These are phyloP conservation scores for Geopemphigus sp. DNA, from an alignment of 1,140 invertebrate species.

Conservation along the genomic window DNA sequence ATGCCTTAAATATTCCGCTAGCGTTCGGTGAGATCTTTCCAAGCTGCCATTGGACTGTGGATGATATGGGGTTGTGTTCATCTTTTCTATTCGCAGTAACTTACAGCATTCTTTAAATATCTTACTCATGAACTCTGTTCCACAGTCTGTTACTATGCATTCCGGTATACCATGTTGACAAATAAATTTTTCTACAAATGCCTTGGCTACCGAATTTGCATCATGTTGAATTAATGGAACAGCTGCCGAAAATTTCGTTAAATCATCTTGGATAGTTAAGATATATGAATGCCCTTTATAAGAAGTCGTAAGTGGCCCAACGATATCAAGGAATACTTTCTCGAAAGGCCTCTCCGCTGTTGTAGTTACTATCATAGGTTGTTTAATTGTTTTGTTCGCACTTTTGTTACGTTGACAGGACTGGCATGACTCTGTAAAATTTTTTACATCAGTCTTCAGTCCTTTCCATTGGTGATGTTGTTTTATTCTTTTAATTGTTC, in stretches of 20 bases:
- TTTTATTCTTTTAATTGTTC: constrained; percentile 6
- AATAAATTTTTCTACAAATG: not conserved
- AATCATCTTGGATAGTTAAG: constrained; percentile 8
- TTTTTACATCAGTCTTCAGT: not conserved
- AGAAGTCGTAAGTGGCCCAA: not conserved
- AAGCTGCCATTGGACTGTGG: constrained; percentile 55
- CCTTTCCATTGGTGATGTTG: not conserved
- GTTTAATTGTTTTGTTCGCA: not conserved
- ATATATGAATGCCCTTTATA: not conserved
- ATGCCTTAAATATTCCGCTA: constrained; percentile 45
- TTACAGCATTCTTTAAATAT: constrained; percentile 51
- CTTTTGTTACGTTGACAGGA: not conserved
- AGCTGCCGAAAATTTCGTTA: not conserved
- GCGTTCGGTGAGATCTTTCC: constrained; percentile 33
- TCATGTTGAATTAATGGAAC: not conserved
- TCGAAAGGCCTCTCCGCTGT: not conserved
- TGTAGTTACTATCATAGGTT: not conserved
- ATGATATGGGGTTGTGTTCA: constrained; percentile 55
- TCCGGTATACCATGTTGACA: not conserved
- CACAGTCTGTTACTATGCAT: not conserved
- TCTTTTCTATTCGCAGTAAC: constrained; percentile 50
- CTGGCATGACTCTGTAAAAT: not conserved
- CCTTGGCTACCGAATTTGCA: not conserved
- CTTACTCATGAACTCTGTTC: not conserved
- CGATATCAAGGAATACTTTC: not conserved